These are phyloP conservation scores for Gordius sp. DNA, from an alignment of 2,888 invertebrate species.

Conservation along the genomic window DNA sequence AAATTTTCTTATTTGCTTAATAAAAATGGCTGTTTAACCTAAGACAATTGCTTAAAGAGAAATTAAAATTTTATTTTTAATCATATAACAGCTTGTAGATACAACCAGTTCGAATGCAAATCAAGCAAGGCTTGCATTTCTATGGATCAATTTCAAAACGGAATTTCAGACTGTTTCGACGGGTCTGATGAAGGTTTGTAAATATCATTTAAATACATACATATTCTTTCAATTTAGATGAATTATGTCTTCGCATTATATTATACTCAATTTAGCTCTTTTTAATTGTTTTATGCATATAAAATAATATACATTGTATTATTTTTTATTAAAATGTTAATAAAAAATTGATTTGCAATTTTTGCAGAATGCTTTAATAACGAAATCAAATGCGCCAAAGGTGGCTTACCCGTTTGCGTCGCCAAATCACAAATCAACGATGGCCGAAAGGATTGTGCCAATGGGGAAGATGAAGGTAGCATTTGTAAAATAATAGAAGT, in stretches of 20 bases:
- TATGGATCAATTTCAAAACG: background rate
- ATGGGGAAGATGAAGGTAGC: conserved; percentile 24
- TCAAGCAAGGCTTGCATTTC: background rate
- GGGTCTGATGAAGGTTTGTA: conserved; percentile 6
- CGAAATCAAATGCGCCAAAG: too few relatives aligned
- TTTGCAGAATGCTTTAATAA: too few relatives aligned
- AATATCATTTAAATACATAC: too few relatives aligned
- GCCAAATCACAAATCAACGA: conserved; percentile 22
- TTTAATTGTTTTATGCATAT: too few relatives aligned
- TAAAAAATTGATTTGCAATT: too few relatives aligned
- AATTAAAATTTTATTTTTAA: background rate
- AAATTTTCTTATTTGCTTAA: too few relatives aligned
- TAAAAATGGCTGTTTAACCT: background rate
- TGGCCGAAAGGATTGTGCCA: conserved; percentile 23
- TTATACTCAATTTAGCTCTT: too few relatives aligned
- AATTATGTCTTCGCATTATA: too few relatives aligned
- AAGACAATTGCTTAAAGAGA: background rate
- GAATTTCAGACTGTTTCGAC: background rate
- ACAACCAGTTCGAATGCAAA: background rate
- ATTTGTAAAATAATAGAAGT: too few relatives aligned
- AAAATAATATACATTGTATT: too few relatives aligned
- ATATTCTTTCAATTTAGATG: too few relatives aligned
- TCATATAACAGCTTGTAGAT: background rate
- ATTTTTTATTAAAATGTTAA: too few relatives aligned
- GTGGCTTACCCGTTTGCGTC: conserved; percentile 24